phyloP scores from a whole-genome alignment of 64 coral and sea anemone species.

The Trachythela sp. region DNA sequence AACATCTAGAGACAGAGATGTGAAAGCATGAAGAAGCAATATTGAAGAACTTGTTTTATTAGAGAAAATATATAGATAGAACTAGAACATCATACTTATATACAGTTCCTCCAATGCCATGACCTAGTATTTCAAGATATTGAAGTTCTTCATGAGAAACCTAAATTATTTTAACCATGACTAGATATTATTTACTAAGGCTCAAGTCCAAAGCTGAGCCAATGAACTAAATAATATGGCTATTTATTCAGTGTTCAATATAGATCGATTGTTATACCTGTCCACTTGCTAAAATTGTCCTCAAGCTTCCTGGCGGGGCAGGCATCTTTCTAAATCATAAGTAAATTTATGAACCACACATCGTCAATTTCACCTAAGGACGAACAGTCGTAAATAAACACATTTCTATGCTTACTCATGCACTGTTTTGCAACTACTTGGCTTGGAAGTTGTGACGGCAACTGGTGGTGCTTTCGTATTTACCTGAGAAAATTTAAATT shows the following conservation, averaged over 20 bases:
- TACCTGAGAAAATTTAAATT: conserved; percentile 33
- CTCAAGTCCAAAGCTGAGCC: neutral
- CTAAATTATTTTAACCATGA: neutral
- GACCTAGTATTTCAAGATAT: conserved; percentile 72
- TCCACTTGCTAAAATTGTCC: conserved; percentile 68
- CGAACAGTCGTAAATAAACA: neutral
- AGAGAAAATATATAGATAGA: neutral
- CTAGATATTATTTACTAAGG: neutral
- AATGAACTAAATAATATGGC: no score
- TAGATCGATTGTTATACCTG: conserved; percentile 45
- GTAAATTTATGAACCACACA: neutral
- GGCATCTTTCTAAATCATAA: neutral
- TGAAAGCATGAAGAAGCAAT: neutral
- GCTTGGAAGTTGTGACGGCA: neutral
- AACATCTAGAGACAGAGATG: neutral
- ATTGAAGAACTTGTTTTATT: neutral
- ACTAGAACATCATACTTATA: conserved; percentile 45
- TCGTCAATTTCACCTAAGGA: neutral
- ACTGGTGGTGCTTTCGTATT: conserved; percentile 55
- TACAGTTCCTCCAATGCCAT: conserved; percentile 81
- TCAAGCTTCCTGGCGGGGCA: conserved; percentile 47
- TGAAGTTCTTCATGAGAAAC: conserved; percentile 74
- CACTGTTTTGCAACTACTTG: conserved; percentile 6
- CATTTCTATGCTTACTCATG: neutral
- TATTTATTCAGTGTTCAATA: no score